Evolutionary conservation across 37 sponge, comb jelly and placozoan species (phyloP).

Genomic region (Hexactinellida sp.): DNA sequence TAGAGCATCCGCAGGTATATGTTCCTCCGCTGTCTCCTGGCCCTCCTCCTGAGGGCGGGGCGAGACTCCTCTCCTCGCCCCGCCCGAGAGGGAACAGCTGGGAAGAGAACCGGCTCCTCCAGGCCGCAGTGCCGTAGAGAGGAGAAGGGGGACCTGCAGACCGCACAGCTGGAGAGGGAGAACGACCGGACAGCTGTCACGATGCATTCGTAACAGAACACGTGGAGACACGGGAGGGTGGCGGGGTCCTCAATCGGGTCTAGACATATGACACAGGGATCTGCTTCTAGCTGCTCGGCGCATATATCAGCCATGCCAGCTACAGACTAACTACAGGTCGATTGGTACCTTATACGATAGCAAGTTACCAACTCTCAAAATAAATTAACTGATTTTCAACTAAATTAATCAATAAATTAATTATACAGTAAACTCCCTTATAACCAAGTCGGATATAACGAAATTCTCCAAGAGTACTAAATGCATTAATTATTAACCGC

Average conservation of each 20-base stretch:
- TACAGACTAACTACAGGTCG: too few relatives aligned
- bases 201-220: not conserved
- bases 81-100: not conserved
- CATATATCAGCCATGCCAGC: not conserved
- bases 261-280: conserved; percentile 11
- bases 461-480: too few relatives aligned
- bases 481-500: too few relatives aligned
- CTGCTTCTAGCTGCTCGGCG: not conserved
- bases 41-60: not conserved
- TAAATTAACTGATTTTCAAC: too few relatives aligned
- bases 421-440: too few relatives aligned
- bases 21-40: not conserved
- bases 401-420: too few relatives aligned
- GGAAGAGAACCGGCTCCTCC: not conserved
- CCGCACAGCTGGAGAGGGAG: not conserved
- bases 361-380: too few relatives aligned
- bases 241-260: conserved; percentile 2
- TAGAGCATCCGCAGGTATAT: not conserved
- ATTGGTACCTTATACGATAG: too few relatives aligned
- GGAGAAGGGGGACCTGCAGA: not conserved
- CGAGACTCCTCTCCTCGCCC: not conserved
- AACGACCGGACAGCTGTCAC: not conserved
- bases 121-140: not conserved
- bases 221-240: not conserved
- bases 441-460: too few relatives aligned